Evolutionary conservation across 2,113 vertebrate genomes (phyloP).

Genomic region (Scytalopus superciliaris): DNA sequence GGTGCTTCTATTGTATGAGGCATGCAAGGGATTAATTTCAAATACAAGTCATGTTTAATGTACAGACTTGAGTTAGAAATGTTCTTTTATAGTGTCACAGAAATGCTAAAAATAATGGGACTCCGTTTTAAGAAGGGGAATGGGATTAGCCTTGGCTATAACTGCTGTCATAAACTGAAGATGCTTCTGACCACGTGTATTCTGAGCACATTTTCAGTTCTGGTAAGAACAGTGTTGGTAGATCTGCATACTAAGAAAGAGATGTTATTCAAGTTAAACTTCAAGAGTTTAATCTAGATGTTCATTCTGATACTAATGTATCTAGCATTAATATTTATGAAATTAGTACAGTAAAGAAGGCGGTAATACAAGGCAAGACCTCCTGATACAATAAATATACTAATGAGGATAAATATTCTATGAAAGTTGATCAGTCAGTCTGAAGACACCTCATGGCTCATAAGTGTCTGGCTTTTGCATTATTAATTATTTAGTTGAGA

Average conservation of each 20-base stretch:
- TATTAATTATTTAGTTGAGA: background rate
- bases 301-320: background rate
- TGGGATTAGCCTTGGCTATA: background rate
- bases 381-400: background rate
- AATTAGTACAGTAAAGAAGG: background rate
- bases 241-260: slow-evolving; percentile 41
- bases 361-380: background rate
- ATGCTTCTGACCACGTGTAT: background rate
- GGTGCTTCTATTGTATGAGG: slow-evolving; percentile 20
- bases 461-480: background rate
- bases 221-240: background rate
- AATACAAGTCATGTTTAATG: slow-evolving; percentile 29
- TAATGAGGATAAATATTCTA: background rate
- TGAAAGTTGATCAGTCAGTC: background rate
- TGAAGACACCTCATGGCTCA: background rate
- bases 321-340: background rate
- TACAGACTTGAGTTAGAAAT: background rate
- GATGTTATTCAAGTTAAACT: background rate
- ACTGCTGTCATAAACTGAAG: background rate
- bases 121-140: slow-evolving; percentile 1
- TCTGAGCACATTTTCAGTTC: slow-evolving; percentile 39
- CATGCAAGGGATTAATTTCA: slow-evolving; percentile 49
- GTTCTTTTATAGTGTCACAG: background rate
- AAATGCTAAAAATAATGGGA: background rate
- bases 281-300: background rate